These are phyloP conservation scores for Steatornis caripensis DNA, from an alignment of 2,113 vertebrate species.

Conservation along the genomic window DNA sequence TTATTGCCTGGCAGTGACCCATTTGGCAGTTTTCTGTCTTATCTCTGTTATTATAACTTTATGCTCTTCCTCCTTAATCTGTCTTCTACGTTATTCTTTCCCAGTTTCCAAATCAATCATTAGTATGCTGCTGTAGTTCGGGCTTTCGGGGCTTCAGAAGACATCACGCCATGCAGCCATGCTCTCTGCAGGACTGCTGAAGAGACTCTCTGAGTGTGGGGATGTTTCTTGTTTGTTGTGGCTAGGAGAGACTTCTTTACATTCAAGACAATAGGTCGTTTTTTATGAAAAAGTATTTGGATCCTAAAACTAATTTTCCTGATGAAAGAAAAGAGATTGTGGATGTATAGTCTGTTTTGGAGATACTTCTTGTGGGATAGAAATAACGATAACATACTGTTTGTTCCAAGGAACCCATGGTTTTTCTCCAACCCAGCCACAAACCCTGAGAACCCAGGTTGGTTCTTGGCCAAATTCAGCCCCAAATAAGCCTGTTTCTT, in stretches of 20 bases:
- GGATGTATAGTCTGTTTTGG: neutral
- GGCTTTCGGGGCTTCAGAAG: neutral
- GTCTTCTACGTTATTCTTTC: neutral
- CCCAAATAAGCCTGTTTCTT: neutral
- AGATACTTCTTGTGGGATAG: neutral
- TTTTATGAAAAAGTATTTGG: neutral
- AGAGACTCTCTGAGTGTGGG: fast-evolving
- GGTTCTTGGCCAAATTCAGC: neutral
- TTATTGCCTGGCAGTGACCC: neutral
- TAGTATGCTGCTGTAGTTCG: neutral
- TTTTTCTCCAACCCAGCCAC: neutral
- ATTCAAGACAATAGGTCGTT: neutral
- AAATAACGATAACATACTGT: neutral
- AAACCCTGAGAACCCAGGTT: neutral
- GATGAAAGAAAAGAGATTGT: neutral
- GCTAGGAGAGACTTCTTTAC: neutral
- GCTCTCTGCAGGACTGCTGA: neutral
- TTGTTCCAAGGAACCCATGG: neutral
- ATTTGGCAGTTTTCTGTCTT: neutral
- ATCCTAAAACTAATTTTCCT: neutral
- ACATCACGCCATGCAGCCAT: fast-evolving
- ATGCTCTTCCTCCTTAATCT: neutral
- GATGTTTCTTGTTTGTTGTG: neutral
- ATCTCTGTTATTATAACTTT: neutral
- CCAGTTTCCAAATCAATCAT: neutral